Base-by-base conservation (phyloP, 2,888 invertebrate genomes). In the Hirtodrosophila trivittata region DNA sequence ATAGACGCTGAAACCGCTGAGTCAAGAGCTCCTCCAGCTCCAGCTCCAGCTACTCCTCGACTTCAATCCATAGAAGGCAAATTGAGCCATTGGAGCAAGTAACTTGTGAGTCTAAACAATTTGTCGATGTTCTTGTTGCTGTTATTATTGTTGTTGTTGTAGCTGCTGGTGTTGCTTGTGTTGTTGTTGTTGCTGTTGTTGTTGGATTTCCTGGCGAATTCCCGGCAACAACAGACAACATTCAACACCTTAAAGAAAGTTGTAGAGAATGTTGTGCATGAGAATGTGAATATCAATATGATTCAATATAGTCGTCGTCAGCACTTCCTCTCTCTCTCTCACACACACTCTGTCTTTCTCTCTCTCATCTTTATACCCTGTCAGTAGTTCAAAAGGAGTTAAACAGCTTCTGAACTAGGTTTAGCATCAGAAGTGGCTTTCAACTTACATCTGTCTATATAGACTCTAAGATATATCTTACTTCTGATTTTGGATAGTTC, bases 51-150 rank as follows among this genome's bases (percentile, higher is more conserved):
- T 46, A 25, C 43, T 32, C 14, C 43, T 55, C 30, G 39, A 51
- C 43, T 35, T 46, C 32, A 39, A 50, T 32, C 33, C 52, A 41
- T 49, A 26, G 55, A 56, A 39, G 66, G 47, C 56, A 78, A 86
- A 86, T 86, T 87, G 80, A 86, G 87, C 76, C 82, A 86, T 86
- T 86, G 64, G 68, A 70, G 55, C 39, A 56, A 39, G 63, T 43
- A 57, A 60, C 51, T 68, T 59, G 60, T 57, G 49, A 55, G 64
- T 47, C 51, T 14, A 66, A 57, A 57, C 63, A 45, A 43, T 25
- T 43, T 56, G 37, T 10, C 33, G 42, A 35, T 38, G 32, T n/a
- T 60, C 8, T 30, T 8, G n/a, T n/a, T 59, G 35, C 32, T 43
- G 39, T 43, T 43, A 50, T 33, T 50, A 38, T 35, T 74, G 52